These are phyloP conservation scores for Apostichopus parvimensis DNA, from an alignment of 35 echinoderm and acorn worm species.

Conservation along the genomic window DNA sequence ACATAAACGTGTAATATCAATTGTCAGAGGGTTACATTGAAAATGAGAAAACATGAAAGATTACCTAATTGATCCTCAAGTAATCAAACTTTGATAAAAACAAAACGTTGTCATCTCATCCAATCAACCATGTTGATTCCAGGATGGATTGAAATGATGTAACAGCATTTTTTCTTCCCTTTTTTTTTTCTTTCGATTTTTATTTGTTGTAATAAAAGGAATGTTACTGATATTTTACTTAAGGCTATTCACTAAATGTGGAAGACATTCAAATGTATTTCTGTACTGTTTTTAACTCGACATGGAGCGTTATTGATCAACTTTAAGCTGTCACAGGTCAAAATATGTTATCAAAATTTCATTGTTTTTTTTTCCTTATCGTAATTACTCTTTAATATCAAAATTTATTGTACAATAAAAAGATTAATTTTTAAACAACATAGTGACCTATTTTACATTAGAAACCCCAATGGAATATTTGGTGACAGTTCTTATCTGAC, in stretches of 20 bases:
- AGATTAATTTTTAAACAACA: neutral
- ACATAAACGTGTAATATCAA: too few species aligned
- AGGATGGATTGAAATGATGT: too few species aligned
- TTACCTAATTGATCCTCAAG: too few species aligned
- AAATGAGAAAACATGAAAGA: too few species aligned
- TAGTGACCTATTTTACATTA: neutral
- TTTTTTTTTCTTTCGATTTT: too few species aligned
- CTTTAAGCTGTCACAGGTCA: neutral
- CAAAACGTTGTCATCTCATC: too few species aligned
- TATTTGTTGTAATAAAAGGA: neutral
- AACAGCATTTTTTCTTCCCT: too few species aligned
- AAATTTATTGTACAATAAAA: neutral
- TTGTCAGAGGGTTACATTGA: too few species aligned
- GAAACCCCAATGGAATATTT: neutral
- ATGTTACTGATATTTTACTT: neutral
- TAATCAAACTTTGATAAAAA: too few species aligned
- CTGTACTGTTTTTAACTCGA: neutral
- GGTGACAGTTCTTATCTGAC: neutral
- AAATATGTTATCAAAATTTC: neutral
- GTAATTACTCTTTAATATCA: neutral
- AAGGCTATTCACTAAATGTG: neutral
- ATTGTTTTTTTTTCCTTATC: neutral
- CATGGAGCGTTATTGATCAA: neutral
- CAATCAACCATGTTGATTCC: too few species aligned
- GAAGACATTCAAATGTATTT: neutral